Conservation (phyloP, 2,888 invertebrate species). For the Gortyna flavago region DNA sequence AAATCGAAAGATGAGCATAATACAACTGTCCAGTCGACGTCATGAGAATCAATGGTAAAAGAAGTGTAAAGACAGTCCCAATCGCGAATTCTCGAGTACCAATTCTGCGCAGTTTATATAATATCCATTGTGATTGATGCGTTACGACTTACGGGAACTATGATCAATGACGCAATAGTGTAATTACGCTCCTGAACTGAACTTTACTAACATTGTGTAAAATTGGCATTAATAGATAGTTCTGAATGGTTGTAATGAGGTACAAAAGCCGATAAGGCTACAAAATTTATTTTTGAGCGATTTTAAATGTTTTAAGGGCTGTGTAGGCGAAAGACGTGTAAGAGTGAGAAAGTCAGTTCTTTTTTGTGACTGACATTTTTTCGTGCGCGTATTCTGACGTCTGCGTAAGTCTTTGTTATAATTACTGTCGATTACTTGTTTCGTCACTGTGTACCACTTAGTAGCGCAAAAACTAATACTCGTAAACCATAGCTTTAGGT, state of each 20-base stretch:
- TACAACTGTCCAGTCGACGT: slow-evolving; percentile 68
- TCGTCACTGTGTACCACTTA: background rate
- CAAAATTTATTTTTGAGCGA: background rate
- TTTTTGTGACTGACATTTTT: background rate
- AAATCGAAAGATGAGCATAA: slow-evolving; percentile 77
- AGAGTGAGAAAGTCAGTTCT: background rate
- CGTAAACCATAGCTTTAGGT: background rate
- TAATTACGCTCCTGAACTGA: slow-evolving; percentile 9
- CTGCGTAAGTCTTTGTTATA: background rate
- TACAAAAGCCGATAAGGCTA: slow-evolving; percentile 34
- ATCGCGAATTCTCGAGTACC: background rate
- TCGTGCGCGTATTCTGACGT: background rate
- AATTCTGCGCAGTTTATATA: slow-evolving; percentile 10
- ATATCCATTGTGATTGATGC: slow-evolving; percentile 14
- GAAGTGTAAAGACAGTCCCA: slow-evolving; percentile 1
- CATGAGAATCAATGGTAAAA: slow-evolving; percentile 29
- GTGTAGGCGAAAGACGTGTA: background rate
- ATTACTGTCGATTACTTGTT: slow-evolving; percentile 8
- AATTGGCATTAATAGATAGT: slow-evolving; percentile 21
- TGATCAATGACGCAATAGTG: slow-evolving; percentile 10
- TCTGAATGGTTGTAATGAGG: slow-evolving; percentile 27
- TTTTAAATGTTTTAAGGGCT: slow-evolving; percentile 5
- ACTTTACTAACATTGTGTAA: slow-evolving; percentile 7
- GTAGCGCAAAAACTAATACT: slow-evolving; percentile 14
- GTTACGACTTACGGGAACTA: background rate